These are phyloP conservation scores for Oscheius sp. DNA, from an alignment of 2,888 invertebrate genomes.

Conservation along the genomic window DNA sequence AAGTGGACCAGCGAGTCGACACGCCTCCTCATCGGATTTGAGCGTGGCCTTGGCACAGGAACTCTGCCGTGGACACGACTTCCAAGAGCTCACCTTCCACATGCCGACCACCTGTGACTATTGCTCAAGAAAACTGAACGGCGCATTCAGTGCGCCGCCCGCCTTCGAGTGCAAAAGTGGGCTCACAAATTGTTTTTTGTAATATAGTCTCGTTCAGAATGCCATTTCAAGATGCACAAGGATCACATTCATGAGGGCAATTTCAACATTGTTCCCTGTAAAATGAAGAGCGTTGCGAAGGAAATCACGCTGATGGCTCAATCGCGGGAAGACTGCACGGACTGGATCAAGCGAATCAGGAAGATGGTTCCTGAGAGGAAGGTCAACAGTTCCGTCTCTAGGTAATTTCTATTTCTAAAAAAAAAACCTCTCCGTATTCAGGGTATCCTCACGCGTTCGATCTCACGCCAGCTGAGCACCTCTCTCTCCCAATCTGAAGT, in stretches of 20 bases:
- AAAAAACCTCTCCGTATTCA: neutral
- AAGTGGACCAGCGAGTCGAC: slow-evolving; percentile 55
- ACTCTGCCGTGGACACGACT: slow-evolving; percentile 79
- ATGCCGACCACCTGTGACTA: slow-evolving; percentile 85
- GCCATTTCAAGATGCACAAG: slow-evolving; percentile 82
- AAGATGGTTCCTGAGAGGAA: slow-evolving; percentile 75
- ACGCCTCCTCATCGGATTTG: slow-evolving; percentile 57
- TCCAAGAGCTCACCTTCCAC: slow-evolving; percentile 60
- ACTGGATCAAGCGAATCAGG: slow-evolving; percentile 90
- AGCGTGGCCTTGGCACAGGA: slow-evolving; percentile 45
- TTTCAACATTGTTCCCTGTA: slow-evolving; percentile 48
- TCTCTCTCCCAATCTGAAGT: neutral
- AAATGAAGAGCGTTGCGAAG: slow-evolving; percentile 74
- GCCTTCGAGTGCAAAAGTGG: slow-evolving; percentile 94
- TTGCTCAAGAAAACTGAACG: slow-evolving; percentile 94
- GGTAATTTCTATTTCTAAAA: neutral
- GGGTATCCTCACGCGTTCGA: slow-evolving; percentile 38
- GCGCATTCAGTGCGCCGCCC: slow-evolving; percentile 93
- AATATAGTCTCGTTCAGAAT: slow-evolving; percentile 40
- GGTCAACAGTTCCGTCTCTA: slow-evolving; percentile 40
- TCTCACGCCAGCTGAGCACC: slow-evolving; percentile 16
- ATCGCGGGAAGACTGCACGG: slow-evolving; percentile 87
- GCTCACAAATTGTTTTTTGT: slow-evolving; percentile 51
- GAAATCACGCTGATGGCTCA: slow-evolving; percentile 91
- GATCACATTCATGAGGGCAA: slow-evolving; percentile 81